A percentile compares a stretch with the other conserved stretches of the same genome.
Conservation (phyloP, 1,140 invertebrate genomes). For the Pentalonia nigronervosa region DNA sequence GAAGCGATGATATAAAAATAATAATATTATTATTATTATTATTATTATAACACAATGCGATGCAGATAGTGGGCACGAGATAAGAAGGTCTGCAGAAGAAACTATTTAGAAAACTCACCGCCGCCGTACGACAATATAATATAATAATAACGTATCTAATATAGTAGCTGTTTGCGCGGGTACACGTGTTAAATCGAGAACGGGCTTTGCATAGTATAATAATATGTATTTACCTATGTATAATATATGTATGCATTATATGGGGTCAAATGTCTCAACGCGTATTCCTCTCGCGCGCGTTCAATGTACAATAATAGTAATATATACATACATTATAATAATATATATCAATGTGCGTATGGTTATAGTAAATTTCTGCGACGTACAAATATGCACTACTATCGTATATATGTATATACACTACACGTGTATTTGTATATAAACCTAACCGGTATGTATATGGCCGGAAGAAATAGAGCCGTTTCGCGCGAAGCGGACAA, state of each 20-base stretch:
- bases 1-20: not conserved
- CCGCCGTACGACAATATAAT: not conserved
- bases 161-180: not conserved
- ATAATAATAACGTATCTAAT: too few relatives aligned
- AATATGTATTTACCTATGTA: not conserved
- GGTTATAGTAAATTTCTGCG: not conserved
- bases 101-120: slow-evolving; percentile 38
- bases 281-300: not conserved
- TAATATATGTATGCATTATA: not conserved
- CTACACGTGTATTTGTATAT: not conserved
- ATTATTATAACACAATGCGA: slow-evolving; percentile 17
- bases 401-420: not conserved
- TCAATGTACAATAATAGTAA: not conserved
- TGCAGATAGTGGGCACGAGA: slow-evolving; percentile 19
- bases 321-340: not conserved
- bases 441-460: not conserved
- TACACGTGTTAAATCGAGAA: slow-evolving; percentile 43
- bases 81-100: slow-evolving; percentile 18
- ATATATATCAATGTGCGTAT: not conserved
- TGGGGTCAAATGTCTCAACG: not conserved
- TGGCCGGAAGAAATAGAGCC: slow-evolving; percentile 30
- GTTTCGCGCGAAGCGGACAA: not conserved
- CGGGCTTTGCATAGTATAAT: not conserved
- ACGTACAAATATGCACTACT: not conserved
- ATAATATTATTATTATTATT: slow-evolving; percentile 6